phyloP scores from a whole-genome alignment of 2,888 invertebrate genomes.

The Lacanobia oleracea region DNA sequence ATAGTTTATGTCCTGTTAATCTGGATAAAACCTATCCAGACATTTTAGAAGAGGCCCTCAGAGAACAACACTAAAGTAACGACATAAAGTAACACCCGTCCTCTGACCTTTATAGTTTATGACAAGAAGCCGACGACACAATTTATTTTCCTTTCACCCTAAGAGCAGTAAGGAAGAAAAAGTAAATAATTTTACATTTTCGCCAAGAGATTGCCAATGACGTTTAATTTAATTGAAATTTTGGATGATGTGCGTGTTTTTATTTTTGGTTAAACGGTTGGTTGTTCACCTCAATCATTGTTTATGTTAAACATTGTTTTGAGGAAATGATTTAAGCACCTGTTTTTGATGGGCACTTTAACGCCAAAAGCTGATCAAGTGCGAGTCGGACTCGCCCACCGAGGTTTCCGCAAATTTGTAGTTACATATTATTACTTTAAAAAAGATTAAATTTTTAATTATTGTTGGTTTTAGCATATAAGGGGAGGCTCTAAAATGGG shows the following conservation, averaged over 20 bases:
- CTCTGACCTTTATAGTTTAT: conserved; percentile 17
- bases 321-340: conserved; percentile 14
- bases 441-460: no score
- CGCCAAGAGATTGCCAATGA: conserved; percentile 44
- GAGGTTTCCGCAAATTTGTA: no score
- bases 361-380: neutral
- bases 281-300: conserved; percentile 39
- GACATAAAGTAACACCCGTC: neutral
- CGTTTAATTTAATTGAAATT: conserved; percentile 23
- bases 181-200: conserved; percentile 42
- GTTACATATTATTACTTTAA: no score
- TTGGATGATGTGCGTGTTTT: conserved; percentile 29
- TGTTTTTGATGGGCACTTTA: neutral
- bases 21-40: neutral
- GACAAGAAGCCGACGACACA: conserved; percentile 18
- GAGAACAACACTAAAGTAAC: neutral
- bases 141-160: conserved; percentile 37
- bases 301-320: conserved; percentile 31
- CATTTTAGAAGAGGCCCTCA: neutral
- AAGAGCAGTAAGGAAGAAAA: conserved; percentile 7
- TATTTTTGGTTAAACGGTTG: conserved; percentile 22
- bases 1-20: neutral
- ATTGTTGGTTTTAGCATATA: no score
- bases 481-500: no score
- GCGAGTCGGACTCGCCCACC: no score